Evolutionary conservation across 2,888 invertebrate genomes (phyloP), one percentile per base, ranked within the genome.

Genomic region (Hylaea fasciaria): DNA sequence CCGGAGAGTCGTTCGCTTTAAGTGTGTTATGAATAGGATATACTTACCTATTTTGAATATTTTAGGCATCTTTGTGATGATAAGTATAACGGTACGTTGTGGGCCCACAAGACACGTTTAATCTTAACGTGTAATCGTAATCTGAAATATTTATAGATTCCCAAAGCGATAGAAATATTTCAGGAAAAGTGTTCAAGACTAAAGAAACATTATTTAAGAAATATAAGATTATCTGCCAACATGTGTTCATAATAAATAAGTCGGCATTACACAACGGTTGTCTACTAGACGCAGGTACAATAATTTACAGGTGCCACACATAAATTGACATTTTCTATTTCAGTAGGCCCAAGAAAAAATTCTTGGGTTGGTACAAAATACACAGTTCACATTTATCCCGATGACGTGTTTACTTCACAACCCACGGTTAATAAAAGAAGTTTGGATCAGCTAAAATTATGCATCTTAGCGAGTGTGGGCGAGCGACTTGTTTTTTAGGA

Each of bases 251-350:
- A 41, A 49, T 44, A 49, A 56, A 44, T 56, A 52, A 32, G 40
- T 16, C 50, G 17, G 11, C 41, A 57, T 13, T 40, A 49, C 22
- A 22, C 64, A 67, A 69, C 64, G 56, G 41, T 22, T 72, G 69
- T 71, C 68, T 8, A 9, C 68, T 8, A 9, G 53, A 61, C 61
- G 59, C 64, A 62, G 56, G 62, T 65, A 57, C 56, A 63, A 62
- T 62, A 65, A 65, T 66, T 69, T 64, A 62, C 60, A 57, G 69
- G 62, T 64, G 65, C 61, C 64, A 70, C 64, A 70, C 65, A 76
- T 76, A 78, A 77, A 80, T 78, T 70, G 66, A 73, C 69, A 73
- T 76, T 74, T 77, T 81, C 73, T 78, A 76, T 74, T 73, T 77
- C 70, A 64, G 74, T 74, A 68, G 65, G 62, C 65, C 67, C 64